Evolutionary conservation across 2,113 vertebrate species (phyloP).

Genomic region (Prionailurus viverrinus): DNA sequence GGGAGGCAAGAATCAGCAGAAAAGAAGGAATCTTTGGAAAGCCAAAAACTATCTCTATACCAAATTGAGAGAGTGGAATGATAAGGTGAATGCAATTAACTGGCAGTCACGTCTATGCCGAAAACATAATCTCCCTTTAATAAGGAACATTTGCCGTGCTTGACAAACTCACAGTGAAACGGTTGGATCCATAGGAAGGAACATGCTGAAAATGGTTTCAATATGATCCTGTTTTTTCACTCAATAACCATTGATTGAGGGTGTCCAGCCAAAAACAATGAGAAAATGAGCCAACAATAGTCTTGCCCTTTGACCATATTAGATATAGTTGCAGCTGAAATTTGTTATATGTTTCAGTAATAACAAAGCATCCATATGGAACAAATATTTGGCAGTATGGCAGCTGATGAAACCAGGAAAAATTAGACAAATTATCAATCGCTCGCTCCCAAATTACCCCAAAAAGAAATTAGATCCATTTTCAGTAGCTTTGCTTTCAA

Average conservation of each 20-base stretch:
- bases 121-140: constrained; percentile 20
- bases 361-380: constrained; percentile 83
- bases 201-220: constrained; percentile 79
- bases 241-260: constrained; percentile 76
- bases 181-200: constrained; percentile 72
- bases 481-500: constrained; percentile 92
- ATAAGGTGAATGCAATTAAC: constrained; percentile 65
- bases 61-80: neutral
- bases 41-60: neutral
- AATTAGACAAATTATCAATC: constrained; percentile 89
- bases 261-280: constrained; percentile 79
- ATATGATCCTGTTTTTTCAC: constrained; percentile 78
- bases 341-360: constrained; percentile 81
- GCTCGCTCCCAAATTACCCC: constrained; percentile 88
- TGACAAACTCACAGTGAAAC: constrained; percentile 56
- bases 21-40: neutral
- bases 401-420: constrained; percentile 86
- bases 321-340: constrained; percentile 74
- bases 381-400: constrained; percentile 84
- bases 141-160: constrained; percentile 23
- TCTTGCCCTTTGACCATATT: constrained; percentile 72
- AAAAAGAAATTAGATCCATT: constrained; percentile 90
- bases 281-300: constrained; percentile 65
- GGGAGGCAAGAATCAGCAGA: neutral
- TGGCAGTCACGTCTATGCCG: neutral